Conservation (phyloP, 1,140 invertebrate species). For the Rhopalosiphum maidis region DNA sequence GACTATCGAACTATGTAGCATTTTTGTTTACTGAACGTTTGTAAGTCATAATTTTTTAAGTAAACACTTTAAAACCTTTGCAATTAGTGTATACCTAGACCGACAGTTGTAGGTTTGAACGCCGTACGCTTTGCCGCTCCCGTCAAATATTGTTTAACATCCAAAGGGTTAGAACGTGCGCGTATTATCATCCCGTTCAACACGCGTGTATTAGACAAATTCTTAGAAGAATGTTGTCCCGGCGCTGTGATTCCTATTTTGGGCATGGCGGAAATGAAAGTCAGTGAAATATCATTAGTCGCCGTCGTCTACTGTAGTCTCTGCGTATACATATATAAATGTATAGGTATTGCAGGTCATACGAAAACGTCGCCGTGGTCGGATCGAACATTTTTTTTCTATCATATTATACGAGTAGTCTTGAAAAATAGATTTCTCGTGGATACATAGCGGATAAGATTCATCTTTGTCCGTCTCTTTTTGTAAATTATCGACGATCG, state of each 20-base stretch:
- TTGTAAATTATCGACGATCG: not conserved
- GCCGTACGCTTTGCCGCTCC: not conserved
- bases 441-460: not conserved
- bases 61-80: not conserved
- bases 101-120: not conserved
- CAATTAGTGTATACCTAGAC: not conserved
- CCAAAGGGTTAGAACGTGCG: not conserved
- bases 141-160: not conserved
- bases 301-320: not conserved
- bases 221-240: slow-evolving; percentile 47
- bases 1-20: no score
- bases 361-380: not conserved
- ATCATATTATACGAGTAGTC: not conserved
- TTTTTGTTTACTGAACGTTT: no score
- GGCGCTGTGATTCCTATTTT: slow-evolving; percentile 42
- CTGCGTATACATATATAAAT: not conserved
- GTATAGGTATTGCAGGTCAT: not conserved
- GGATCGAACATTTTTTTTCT: not conserved
- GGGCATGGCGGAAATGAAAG: slow-evolving; percentile 54
- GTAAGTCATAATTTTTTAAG: not conserved
- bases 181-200: not conserved
- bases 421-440: not conserved
- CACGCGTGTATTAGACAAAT: not conserved
- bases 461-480: not conserved
- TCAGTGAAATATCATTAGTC: slow-evolving; percentile 56